Conservation (phyloP, 2,797 vertebrate species). For the Tarsius wallacei region DNA sequence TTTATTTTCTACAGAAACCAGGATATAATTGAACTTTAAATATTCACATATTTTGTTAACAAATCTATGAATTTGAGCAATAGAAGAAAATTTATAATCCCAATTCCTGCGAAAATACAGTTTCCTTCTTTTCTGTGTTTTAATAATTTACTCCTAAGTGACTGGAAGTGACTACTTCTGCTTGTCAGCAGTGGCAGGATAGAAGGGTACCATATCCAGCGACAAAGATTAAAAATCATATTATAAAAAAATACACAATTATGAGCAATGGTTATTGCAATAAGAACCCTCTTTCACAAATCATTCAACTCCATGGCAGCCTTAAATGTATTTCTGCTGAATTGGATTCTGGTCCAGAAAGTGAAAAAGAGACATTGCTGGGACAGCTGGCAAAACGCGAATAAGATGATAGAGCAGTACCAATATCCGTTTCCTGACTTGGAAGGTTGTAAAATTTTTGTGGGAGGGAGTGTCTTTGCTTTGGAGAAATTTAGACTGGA, state of each 20-base stretch:
- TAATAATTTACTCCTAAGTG: slow-evolving; percentile 27
- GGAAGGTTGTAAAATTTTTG: background rate
- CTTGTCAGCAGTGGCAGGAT: background rate
- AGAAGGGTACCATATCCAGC: background rate
- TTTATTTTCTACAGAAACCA: slow-evolving; percentile 56
- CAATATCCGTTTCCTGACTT: background rate
- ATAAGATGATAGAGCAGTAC: background rate
- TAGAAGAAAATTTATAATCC: background rate
- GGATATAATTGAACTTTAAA: slow-evolving; percentile 20
- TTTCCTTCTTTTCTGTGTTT: slow-evolving; percentile 33
- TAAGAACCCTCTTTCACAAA: background rate
- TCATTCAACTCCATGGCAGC: background rate
- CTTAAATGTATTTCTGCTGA: background rate
- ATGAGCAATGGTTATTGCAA: background rate
- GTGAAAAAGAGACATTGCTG: background rate
- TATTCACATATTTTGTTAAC: slow-evolving; percentile 37
- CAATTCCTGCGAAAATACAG: background rate
- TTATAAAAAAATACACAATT: background rate
- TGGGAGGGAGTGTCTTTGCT: background rate
- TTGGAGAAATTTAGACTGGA: background rate
- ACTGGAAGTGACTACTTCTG: background rate
- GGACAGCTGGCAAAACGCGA: background rate
- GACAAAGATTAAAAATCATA: slow-evolving; percentile 33
- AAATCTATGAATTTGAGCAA: slow-evolving; percentile 3
- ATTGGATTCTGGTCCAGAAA: slow-evolving; percentile 22